Evolutionary conservation across 2,888 invertebrate species (phyloP).

Genomic region (Pandemis cinnamomeana): DNA sequence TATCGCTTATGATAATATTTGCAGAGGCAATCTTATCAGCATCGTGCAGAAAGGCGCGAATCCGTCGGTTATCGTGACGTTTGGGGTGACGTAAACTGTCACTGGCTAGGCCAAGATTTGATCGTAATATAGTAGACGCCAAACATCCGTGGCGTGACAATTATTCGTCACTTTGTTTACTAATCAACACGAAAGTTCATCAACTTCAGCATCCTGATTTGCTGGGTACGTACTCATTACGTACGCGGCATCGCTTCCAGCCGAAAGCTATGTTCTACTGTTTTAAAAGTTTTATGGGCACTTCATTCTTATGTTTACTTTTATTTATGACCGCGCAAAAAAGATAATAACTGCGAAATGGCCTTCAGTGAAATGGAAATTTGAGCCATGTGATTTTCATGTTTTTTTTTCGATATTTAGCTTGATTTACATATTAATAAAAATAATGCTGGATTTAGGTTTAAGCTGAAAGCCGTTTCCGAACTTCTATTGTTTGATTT

Average conservation of each 20-base stretch:
- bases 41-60: conserved; percentile 68
- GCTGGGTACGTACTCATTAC: neutral
- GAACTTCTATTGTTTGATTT: too few relatives aligned
- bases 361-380: too few relatives aligned
- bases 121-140: conserved; percentile 41
- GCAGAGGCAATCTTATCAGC: conserved; percentile 67
- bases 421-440: too few relatives aligned
- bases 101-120: conserved; percentile 49
- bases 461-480: too few relatives aligned
- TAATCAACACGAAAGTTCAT: conserved; percentile 14
- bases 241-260: neutral
- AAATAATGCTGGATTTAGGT: too few relatives aligned
- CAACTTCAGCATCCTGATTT: neutral
- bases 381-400: too few relatives aligned
- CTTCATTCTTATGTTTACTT: too few relatives aligned
- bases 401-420: too few relatives aligned
- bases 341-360: too few relatives aligned
- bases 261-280: neutral
- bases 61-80: conserved; percentile 68
- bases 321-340: too few relatives aligned
- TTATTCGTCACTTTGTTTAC: conserved; percentile 35
- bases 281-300: too few relatives aligned
- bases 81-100: conserved; percentile 64
- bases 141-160: conserved; percentile 31
- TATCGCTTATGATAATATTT: conserved; percentile 74